phyloP scores from a whole-genome alignment of 2,113 vertebrate genomes.

The Actinemys pallida region DNA sequence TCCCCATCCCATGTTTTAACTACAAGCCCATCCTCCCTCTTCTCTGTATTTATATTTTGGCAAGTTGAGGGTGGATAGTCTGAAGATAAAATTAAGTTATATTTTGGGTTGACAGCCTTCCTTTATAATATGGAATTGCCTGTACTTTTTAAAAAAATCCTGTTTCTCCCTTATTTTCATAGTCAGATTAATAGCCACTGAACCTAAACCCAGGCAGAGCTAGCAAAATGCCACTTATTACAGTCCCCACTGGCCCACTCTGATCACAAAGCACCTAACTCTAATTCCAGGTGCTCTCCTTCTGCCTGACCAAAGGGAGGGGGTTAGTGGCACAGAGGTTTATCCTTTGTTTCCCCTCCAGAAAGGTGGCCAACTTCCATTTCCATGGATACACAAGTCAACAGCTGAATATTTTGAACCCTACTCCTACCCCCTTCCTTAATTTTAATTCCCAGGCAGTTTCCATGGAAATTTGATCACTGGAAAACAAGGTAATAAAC shows the following conservation, averaged over 20 bases:
- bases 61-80: not conserved
- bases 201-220: not conserved
- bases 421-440: not conserved
- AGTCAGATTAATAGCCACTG: not conserved
- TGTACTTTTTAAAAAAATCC: not conserved
- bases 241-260: not conserved
- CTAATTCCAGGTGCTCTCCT: not conserved
- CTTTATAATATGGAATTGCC: not conserved
- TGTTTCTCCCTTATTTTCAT: not conserved
- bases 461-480: slow-evolving; percentile 27
- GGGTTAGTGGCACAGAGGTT: not conserved
- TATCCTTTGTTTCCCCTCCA: not conserved
- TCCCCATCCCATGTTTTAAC: not conserved
- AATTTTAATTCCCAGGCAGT: slow-evolving; percentile 10
- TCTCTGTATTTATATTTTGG: not conserved
- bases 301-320: not conserved
- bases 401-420: not conserved
- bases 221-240: not conserved
- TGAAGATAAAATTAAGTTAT: not conserved
- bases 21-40: not conserved
- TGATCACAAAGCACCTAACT: not conserved
- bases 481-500: not conserved
- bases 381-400: not conserved
- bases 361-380: not conserved
- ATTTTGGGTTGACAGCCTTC: not conserved